A percentile compares a stretch with the other conserved stretches of the same genome.
These are phyloP conservation scores for Cololabis saira DNA, from an alignment of 2,113 vertebrate genomes.

Conservation along the genomic window DNA sequence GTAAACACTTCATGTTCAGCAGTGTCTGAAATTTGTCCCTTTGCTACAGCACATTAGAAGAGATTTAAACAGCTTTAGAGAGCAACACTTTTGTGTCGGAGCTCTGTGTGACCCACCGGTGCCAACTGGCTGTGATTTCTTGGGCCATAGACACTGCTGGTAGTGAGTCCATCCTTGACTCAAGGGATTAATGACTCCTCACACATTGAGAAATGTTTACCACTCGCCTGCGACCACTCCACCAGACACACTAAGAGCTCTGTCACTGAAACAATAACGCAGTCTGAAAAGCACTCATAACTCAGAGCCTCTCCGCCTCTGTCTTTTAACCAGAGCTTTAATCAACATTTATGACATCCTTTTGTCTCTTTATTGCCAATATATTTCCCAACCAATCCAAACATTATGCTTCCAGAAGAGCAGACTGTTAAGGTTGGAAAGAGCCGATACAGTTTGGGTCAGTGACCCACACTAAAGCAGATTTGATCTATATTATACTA, in stretches of 20 bases:
- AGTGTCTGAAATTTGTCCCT: conserved; percentile 29
- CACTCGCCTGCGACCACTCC: conserved; percentile 68
- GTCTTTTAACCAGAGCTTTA: conserved; percentile 85
- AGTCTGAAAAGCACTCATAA: conserved; percentile 80
- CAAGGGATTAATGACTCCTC: conserved; percentile 81
- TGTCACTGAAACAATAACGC: conserved; percentile 83
- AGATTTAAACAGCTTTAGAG: conserved; percentile 59
- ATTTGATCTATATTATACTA: conserved; percentile 81
- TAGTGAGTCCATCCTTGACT: conserved; percentile 61
- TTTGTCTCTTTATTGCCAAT: conserved; percentile 87
- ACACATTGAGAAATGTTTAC: conserved; percentile 81
- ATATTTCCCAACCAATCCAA: conserved; percentile 84
- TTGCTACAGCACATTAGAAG: conserved; percentile 49
- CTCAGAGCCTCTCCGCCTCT: conserved; percentile 78
- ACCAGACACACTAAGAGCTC: conserved; percentile 79
- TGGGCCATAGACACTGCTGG: conserved; percentile 65
- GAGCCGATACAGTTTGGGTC: conserved; percentile 80
- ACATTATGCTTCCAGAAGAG: conserved; percentile 81
- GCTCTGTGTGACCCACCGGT: conserved; percentile 67
- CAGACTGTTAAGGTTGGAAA: conserved; percentile 79
- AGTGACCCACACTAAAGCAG: conserved; percentile 80
- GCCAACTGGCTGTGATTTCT: conserved; percentile 78
- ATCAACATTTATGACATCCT: conserved; percentile 86
- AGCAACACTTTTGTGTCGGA: conserved; percentile 59
- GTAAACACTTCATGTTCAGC: not conserved